These are phyloP conservation scores for Andricus quercusramuli DNA, from an alignment of 2,888 invertebrate genomes.

Conservation along the genomic window DNA sequence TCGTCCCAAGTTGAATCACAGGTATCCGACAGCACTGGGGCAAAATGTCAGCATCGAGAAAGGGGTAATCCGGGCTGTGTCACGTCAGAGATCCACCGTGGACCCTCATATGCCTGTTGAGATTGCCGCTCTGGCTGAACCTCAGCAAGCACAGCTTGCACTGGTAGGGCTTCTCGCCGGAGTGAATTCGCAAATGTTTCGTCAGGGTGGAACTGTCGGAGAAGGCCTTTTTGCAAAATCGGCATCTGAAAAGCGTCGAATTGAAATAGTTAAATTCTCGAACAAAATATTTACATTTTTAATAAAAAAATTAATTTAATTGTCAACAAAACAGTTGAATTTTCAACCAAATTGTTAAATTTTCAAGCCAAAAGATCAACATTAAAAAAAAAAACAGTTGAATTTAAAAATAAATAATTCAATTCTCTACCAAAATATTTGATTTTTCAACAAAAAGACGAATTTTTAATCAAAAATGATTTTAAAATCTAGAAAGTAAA, in stretches of 20 bases:
- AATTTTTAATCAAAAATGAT: no score
- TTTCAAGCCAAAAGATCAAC: no score
- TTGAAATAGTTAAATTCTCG: neutral
- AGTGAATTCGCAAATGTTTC: constrained; percentile 95
- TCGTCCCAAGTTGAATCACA: constrained; percentile 73
- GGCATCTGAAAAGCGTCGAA: constrained; percentile 82
- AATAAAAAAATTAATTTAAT: no score
- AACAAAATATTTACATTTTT: no score
- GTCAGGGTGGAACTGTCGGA: constrained; percentile 99
- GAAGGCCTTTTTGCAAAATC: constrained; percentile 98
- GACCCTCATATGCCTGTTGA: constrained; percentile 99
- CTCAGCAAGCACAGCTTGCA: constrained; percentile 97
- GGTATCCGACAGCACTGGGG: constrained; percentile 75
- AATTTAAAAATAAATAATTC: no score
- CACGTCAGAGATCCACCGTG: constrained; percentile 84
- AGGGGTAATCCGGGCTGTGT: constrained; percentile 61
- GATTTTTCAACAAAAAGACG: no score
- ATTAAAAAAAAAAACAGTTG: no score
- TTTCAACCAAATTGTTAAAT: no score
- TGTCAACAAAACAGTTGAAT: no score
- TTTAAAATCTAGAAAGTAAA: no score
- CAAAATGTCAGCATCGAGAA: constrained; percentile 60
- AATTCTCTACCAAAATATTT: no score
- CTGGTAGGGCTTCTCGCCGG: constrained; percentile 97
- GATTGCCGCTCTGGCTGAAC: constrained; percentile 98